Base-by-base conservation (phyloP, 1,140 invertebrate species). In the Drosophila repletoides region DNA sequence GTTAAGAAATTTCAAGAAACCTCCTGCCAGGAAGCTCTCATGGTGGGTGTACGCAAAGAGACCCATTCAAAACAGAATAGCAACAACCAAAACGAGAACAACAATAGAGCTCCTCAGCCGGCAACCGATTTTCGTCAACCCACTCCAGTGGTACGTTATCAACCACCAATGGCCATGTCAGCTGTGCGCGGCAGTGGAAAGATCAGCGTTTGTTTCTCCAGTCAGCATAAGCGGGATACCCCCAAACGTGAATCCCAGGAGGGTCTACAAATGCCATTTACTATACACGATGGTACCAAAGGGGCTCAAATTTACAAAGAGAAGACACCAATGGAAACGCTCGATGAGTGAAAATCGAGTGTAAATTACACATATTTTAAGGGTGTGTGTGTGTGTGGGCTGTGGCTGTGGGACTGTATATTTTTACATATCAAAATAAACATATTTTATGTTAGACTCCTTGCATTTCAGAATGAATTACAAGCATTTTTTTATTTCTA, bases 241-340 rank as follows among this genome's bases (percentile, higher is more conserved):
- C 88, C 88, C 0, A 89, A 88, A 48, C 65, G 88, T 9, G 88
- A 89, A 33, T 89, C 88, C 5, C 88, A 89, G 46, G 59, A 60
- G 21, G 75, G 61, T 6, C 17, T 89, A 7, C 71, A 79, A 9
- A 73, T 66, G 40, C 75, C 88, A 5, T 89, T 88, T 28, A 71
- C 59, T 5, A 43, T 67, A 14, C 58, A 52, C 1, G 64, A 61
- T 17, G 22, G 22, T 1, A 7, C 38, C 5, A 61, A 45, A 29
- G 46, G 28, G 3, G 51, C 43, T 36, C 56, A 56, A 7, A 40
- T 41, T 5, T 4, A n/a, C 4, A 29, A 12, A 1, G 46, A 61
- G 10, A 67, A 52, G 22, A 52, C 58, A 15, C 64, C 64, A 10
- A 67, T 67, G 64, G 64, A 67, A 14, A 67, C 56, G 3, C 45